These are phyloP conservation scores for Tetranychus cinnabarinus DNA, from an alignment of 1,140 invertebrate genomes.

Conservation along the genomic window DNA sequence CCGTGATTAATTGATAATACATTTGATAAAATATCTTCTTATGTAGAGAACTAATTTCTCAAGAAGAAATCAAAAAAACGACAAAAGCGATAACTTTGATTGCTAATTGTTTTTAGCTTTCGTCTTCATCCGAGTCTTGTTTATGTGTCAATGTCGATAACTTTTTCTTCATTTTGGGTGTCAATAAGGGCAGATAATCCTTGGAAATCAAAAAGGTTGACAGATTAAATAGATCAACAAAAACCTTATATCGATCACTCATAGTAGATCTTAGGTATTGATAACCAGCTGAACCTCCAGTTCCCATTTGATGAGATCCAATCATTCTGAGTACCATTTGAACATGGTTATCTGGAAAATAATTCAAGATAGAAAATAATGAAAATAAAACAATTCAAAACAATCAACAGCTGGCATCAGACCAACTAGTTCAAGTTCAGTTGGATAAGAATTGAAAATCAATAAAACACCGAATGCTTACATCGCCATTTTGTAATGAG, in stretches of 20 bases:
- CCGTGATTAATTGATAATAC: no score
- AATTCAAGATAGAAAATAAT: not conserved
- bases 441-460: no score
- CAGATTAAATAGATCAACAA: conserved; percentile 88
- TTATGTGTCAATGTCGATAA: not conserved
- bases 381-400: not conserved
- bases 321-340: conserved; percentile 99
- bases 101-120: no score
- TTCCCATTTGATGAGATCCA: conserved; percentile 81
- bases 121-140: no score
- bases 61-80: no score
- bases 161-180: conserved; percentile 35
- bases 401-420: no score
- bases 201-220: conserved; percentile 85
- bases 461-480: conserved; percentile 29
- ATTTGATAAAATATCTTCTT: no score
- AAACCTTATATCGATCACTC: conserved; percentile 95
- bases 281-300: conserved; percentile 92
- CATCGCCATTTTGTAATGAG: conserved; percentile 98
- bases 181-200: conserved; percentile 49
- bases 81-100: no score
- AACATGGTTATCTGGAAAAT: conserved; percentile 72
- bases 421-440: no score
- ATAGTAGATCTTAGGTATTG: conserved; percentile 92
- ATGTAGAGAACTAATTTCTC: no score